Percentiles rank a stretch among this genome's conserved stretches.
Conservation (phyloP, 2,888 invertebrate species). For the Latrodectus hesperus region DNA sequence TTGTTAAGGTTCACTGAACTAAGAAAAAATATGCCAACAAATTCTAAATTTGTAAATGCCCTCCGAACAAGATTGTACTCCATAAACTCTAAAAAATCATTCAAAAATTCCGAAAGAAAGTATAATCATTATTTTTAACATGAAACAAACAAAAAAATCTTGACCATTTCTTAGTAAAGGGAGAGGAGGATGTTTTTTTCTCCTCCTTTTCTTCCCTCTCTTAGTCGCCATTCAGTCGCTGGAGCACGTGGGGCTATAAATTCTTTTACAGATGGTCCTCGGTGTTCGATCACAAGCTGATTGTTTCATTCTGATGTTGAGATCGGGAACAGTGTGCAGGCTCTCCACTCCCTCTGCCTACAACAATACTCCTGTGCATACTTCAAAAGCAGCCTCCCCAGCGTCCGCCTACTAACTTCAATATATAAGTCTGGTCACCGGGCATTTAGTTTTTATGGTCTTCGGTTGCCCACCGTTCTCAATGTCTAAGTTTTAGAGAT, state of each 20-base stretch:
- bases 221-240: slow-evolving; percentile 36
- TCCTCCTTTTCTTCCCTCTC: not conserved
- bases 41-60: not conserved
- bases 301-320: slow-evolving; percentile 46
- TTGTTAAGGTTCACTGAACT: no score
- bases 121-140: not conserved
- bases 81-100: not conserved
- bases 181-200: not conserved
- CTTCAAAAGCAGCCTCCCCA: slow-evolving; percentile 25
- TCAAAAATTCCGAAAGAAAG: not conserved
- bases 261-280: slow-evolving; percentile 37
- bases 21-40: no score
- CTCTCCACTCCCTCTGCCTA: slow-evolving; percentile 1
- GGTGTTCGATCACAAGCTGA: slow-evolving; percentile 30
- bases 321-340: slow-evolving; percentile 22
- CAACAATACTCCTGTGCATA: slow-evolving; percentile 20
- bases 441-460: slow-evolving; percentile 60
- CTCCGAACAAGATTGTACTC: not conserved
- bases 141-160: not conserved
- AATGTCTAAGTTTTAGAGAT: slow-evolving; percentile 52
- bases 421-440: slow-evolving; percentile 55
- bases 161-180: not conserved
- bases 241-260: slow-evolving; percentile 47
- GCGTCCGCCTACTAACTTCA: slow-evolving; percentile 7
- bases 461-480: slow-evolving; percentile 8